phyloP scores from a whole-genome alignment of 2,888 invertebrate genomes.

The Napeogenes sylphis region DNA sequence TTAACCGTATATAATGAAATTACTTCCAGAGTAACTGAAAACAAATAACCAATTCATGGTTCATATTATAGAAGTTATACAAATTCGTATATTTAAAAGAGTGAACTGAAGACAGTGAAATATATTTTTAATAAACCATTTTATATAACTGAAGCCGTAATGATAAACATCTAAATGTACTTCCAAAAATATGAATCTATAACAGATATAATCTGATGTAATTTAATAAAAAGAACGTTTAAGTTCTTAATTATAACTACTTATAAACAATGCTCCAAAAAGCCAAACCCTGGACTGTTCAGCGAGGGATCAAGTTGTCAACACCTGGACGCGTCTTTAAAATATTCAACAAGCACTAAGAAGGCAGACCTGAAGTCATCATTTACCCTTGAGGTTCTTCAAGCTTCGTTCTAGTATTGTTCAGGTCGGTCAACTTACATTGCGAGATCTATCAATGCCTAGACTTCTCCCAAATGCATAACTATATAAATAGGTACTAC shows the following conservation, averaged over 20 bases:
- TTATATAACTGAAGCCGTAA: neutral
- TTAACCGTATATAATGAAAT: too few relatives aligned
- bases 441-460: neutral
- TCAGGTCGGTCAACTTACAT: neutral
- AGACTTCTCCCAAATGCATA: neutral
- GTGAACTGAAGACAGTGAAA: neutral
- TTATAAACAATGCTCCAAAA: slow-evolving; percentile 10
- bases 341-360: neutral
- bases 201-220: slow-evolving; percentile 21
- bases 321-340: slow-evolving; percentile 5
- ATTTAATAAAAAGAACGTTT: neutral
- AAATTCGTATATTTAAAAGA: neutral
- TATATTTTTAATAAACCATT: neutral
- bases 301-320: slow-evolving; percentile 2
- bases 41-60: too few relatives aligned
- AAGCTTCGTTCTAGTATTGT: too few relatives aligned
- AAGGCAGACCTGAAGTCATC: too few relatives aligned
- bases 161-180: slow-evolving; percentile 16
- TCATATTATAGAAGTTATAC: too few relatives aligned
- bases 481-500: neutral
- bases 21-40: too few relatives aligned
- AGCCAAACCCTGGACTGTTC: slow-evolving; percentile 8
- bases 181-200: slow-evolving; percentile 29
- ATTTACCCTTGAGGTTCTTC: too few relatives aligned
- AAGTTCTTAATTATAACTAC: neutral